Evolutionary conservation across 2,888 invertebrate genomes (phyloP), one percentile per base, ranked within the genome.

Genomic region (Synergus laeviventris): DNA sequence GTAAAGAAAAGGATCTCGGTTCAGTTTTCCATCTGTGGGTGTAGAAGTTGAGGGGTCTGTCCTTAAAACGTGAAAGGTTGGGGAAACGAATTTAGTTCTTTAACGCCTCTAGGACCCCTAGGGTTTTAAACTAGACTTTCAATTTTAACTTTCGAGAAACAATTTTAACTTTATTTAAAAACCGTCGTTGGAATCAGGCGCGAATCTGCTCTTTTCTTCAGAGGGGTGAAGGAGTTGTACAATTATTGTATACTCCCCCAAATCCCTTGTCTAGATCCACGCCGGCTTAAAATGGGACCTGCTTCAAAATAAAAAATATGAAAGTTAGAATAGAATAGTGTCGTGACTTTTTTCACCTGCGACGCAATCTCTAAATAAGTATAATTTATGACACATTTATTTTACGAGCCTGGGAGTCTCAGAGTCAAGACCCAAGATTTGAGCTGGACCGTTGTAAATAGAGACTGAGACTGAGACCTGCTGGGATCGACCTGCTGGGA

Each of bases 401-500:
- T 70, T 70, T 24, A 59, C 42, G 42, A 70, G 45, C 45, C 42
- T 24, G 45, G 7, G 24, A 24, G 45, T 12, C 39, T 18, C 21
- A 49, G 24, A 49, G 12, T 70, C 21, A 66, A 24, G 24, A 24
- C 45, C 31, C 8, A 31, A 49, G 24, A 31, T n/a, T 21, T 21
- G 16, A 21, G 42, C 21, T 70, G 66, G 31, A 49, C 42, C 66
- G 42, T 49, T 70, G 66, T 45, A 70, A 42, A 70, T 24, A 45
- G 45, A 42, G 42, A 9, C 66, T 70, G 66, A 31, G 66, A n/a
- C n/a, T n/a, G n/a, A n/a, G n/a, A 70, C 64, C 42, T 66, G 24
- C 66, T 70, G 66, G 45, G 66, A 70, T n/a, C n/a, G n/a, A 70
- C 64, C 42, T 66, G 24, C 66, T 70, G 66, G 45, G 66, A 70